phyloP scores from a whole-genome alignment of 2,113 vertebrate species.

The Archilochus colubris region DNA sequence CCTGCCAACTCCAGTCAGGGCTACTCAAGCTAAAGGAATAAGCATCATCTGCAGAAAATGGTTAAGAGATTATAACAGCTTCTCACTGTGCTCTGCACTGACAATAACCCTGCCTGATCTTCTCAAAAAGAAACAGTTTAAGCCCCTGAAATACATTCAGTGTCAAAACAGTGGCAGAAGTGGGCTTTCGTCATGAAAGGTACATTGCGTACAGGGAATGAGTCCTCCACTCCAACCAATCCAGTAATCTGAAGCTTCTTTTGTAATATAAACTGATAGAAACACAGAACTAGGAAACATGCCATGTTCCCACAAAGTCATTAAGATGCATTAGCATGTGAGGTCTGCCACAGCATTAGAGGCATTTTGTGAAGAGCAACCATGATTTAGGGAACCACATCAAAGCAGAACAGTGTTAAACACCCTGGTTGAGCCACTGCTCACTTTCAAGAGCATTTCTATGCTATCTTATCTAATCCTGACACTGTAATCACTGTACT shows the following conservation, averaged over 20 bases:
- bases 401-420: not conserved
- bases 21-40: not conserved
- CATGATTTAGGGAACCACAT: rapidly evolving
- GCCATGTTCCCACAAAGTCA: not conserved
- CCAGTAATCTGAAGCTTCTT: not conserved
- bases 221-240: not conserved
- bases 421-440: not conserved
- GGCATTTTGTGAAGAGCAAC: not conserved
- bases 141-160: not conserved
- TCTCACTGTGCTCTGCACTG: not conserved
- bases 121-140: not conserved
- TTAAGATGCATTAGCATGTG: not conserved
- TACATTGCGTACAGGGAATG: not conserved
- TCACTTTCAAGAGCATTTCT: not conserved
- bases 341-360: not conserved
- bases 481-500: not conserved
- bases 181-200: not conserved
- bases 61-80: not conserved
- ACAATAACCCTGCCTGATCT: too few relatives aligned
- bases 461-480: not conserved
- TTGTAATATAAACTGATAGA: not conserved
- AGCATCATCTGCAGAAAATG: not conserved
- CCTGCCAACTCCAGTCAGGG: not conserved
- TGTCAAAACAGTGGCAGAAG: not conserved
- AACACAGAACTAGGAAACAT: not conserved